These are phyloP conservation scores for Stenolophus ochropezus DNA, from an alignment of 2,888 invertebrate species.

Conservation along the genomic window DNA sequence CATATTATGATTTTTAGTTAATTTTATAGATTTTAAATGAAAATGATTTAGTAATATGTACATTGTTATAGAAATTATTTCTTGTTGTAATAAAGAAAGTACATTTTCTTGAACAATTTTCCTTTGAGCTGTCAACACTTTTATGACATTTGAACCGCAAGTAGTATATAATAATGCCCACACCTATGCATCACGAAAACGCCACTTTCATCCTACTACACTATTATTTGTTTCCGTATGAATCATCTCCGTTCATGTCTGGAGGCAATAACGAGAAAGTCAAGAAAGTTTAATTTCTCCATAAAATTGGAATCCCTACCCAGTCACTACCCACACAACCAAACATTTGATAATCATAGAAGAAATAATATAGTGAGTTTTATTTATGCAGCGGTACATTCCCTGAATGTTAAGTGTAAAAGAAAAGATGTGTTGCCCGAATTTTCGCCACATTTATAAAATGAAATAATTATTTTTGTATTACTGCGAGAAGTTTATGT, in stretches of 20 bases:
- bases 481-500: neutral
- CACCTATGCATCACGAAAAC: conserved; percentile 14
- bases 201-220: neutral
- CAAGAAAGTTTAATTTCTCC: neutral
- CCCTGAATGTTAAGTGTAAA: conserved; percentile 33
- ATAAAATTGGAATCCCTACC: conserved; percentile 13
- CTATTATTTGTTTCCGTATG: neutral
- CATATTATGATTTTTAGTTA: no score
- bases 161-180: neutral
- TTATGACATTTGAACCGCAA: neutral
- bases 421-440: conserved; percentile 19
- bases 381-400: conserved; percentile 27
- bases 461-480: neutral
- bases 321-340: neutral
- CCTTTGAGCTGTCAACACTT: no score
- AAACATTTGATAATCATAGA: conserved; percentile 3
- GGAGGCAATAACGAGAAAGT: neutral
- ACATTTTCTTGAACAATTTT: no score
- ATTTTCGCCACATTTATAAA: no score
- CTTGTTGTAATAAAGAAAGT: no score
- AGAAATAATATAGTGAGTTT: conserved; percentile 7
- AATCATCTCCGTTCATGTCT: neutral
- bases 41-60: no score
- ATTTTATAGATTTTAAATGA: no score
- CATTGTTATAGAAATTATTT: no score